phyloP scores from a whole-genome alignment of 2,113 vertebrate species.

The Aramus guarauna region DNA sequence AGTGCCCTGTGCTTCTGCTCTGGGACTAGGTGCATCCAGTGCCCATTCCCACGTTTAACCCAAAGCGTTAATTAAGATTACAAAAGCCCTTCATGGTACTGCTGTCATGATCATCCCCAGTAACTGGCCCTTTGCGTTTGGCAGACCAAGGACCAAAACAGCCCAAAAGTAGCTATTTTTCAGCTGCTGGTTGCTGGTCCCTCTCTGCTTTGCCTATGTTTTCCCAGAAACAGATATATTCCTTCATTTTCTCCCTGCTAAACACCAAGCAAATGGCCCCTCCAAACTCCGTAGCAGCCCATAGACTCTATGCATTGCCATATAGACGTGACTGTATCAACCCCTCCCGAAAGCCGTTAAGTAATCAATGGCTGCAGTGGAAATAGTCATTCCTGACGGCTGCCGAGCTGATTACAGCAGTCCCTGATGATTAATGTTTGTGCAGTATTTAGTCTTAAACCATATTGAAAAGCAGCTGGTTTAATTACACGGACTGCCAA shows the following conservation, averaged over 20 bases:
- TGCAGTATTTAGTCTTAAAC: constrained; percentile 46
- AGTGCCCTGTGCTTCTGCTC: background rate
- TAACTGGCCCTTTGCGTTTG: background rate
- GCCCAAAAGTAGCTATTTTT: background rate
- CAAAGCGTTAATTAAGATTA: background rate
- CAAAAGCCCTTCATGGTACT: background rate
- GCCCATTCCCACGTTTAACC: background rate
- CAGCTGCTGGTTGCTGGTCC: background rate
- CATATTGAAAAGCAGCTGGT: constrained; percentile 54
- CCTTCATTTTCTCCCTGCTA: background rate
- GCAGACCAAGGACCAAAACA: background rate
- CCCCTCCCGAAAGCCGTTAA: background rate
- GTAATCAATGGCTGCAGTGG: background rate
- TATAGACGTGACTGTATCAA: background rate
- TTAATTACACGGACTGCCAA: constrained; percentile 24
- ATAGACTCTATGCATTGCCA: background rate
- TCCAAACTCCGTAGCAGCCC: background rate
- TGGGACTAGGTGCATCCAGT: background rate
- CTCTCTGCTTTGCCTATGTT: background rate
- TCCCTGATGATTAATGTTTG: constrained; percentile 51
- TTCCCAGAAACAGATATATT: background rate
- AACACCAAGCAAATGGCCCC: background rate
- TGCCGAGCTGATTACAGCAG: constrained; percentile 17
- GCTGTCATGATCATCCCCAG: background rate
- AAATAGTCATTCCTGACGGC: background rate